Evolutionary conservation across 2,797 vertebrate species (phyloP), one percentile per base, ranked within the genome.

Genomic region (Labeo calbasu): DNA sequence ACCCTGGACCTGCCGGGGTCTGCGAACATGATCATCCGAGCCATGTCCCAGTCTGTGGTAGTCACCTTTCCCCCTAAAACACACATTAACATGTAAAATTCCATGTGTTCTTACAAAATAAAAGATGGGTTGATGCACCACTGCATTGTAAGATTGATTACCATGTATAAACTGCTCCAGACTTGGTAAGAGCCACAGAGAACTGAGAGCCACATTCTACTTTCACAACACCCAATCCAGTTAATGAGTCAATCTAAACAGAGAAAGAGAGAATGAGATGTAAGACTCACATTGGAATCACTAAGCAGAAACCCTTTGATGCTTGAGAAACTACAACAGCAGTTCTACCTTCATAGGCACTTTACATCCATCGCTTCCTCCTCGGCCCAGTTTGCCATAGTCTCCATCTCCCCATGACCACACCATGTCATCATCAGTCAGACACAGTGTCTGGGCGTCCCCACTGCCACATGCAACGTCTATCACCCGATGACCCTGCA

Each of bases 351-450:
- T 99, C 98, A 99, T 98, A 50, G 98, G 98, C 77, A 98, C 95
- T 95, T 99, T 99, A 88, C 98, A 99, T 89, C 98, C 98, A 17
- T 99, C 98, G 14, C 98, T 99, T 88, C 98, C 98, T 79, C 98
- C 98, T 75, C 98, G 92, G 66, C 98, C 98, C 81, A 99, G 94
- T 89, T 99, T 99, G 90, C 98, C 98, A 0, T 99, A 99, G 92
- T 99, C 98, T 53, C 98, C 98, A 53, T 99, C 98, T 25, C 98
- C 98, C 98, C 98, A 99, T 59, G 98, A 99, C 98, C 98, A 99
- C 77, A 99, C 98, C 63, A 97, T 98, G 91, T 99, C 98, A 82
- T 99, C 97, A 65, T 99, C 98, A 0, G 97, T 98, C 86, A 99
- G 94, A 92, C 98, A 99, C 79, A 99, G 91, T 0, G 98, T 99